Evolutionary conservation across 1,140 invertebrate genomes (phyloP).

Genomic region (Drosophila seguyi): DNA sequence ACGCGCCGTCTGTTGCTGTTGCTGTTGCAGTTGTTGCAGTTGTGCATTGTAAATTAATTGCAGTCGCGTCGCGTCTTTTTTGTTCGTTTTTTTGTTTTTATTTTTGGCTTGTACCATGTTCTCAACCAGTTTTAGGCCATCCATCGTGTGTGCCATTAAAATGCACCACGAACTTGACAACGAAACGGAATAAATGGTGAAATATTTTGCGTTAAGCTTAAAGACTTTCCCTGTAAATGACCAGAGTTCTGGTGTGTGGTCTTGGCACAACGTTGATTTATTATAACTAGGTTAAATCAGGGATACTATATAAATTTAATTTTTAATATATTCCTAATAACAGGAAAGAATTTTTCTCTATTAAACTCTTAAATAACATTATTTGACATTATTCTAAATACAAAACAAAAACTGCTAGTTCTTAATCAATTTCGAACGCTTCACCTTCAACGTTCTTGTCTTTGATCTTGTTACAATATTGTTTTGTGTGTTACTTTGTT

Average conservation of each 20-base stretch:
- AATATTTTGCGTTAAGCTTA: slow-evolving; percentile 17
- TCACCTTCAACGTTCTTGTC: slow-evolving; percentile 17
- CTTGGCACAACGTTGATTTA: neutral
- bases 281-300: neutral
- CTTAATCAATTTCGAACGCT: neutral
- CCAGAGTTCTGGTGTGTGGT: slow-evolving; percentile 2
- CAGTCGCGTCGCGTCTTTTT: slow-evolving; percentile 70
- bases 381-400: neutral
- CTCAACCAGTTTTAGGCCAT: slow-evolving; percentile 69
- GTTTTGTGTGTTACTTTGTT: slow-evolving; percentile 1
- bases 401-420: neutral
- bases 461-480: slow-evolving; percentile 47
- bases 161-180: slow-evolving; percentile 77
- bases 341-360: too few species aligned
- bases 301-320: neutral
- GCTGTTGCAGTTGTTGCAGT: slow-evolving; percentile 38
- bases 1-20: slow-evolving; percentile 64
- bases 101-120: slow-evolving; percentile 54
- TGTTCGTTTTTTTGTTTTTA: neutral
- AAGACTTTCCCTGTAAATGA: slow-evolving; percentile 49
- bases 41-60: slow-evolving; percentile 78
- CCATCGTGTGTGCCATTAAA: slow-evolving; percentile 71
- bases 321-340: neutral
- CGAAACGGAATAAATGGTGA: slow-evolving; percentile 42
- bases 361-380: too few species aligned